Evolutionary conservation across 1,140 invertebrate species (phyloP).

Genomic region (Trypoxylus dichotomus): DNA sequence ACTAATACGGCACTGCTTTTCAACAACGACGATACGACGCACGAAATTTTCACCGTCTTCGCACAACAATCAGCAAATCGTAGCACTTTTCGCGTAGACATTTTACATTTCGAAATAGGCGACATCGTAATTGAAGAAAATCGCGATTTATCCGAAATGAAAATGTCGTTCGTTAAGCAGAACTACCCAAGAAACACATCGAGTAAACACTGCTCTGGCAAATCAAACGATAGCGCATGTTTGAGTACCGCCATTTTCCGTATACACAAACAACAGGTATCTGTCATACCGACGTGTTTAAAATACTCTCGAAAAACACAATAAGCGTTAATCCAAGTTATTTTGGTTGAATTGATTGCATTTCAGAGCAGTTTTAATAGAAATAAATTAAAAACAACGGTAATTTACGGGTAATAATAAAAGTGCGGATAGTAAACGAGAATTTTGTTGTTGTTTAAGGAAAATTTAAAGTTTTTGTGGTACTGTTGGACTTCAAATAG

Average conservation of each 20-base stretch:
- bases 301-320: neutral
- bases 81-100: constrained; percentile 11
- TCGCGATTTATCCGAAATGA: constrained; percentile 8
- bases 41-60: constrained; percentile 9
- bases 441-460: neutral
- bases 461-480: neutral
- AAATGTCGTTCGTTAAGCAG: neutral
- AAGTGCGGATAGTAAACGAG: neutral
- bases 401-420: too few species aligned
- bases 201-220: constrained; percentile 56
- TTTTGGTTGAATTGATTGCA: neutral
- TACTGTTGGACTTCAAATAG: neutral
- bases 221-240: constrained; percentile 52
- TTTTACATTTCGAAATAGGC: neutral
- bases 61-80: neutral
- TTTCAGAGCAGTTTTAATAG: too few species aligned
- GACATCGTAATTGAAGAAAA: neutral
- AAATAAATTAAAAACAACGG: too few species aligned
- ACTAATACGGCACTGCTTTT: neutral
- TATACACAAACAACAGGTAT: constrained; percentile 38
- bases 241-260: constrained; percentile 50
- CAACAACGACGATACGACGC: neutral
- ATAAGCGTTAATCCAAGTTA: neutral
- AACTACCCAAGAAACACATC: constrained; percentile 53
- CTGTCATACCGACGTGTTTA: constrained; percentile 46